These are phyloP conservation scores for Calephelis perditalis DNA, from an alignment of 2,888 invertebrate species.

Conservation along the genomic window DNA sequence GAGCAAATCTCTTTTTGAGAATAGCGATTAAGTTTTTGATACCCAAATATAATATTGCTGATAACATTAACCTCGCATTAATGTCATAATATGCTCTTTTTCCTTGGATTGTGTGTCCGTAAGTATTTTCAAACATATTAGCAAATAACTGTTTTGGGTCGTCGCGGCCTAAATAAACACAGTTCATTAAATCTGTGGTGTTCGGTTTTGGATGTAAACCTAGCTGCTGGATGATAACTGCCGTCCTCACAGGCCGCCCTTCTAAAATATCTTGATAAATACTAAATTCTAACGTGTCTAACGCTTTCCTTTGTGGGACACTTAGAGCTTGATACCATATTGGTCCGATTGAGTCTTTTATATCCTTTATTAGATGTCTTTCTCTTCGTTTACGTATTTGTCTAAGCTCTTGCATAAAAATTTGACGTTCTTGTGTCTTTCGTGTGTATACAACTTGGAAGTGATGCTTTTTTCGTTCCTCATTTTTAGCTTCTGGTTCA, in stretches of 20 bases:
- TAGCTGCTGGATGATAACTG: slow-evolving; percentile 41
- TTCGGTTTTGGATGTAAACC: slow-evolving; percentile 53
- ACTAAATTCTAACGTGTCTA: slow-evolving; percentile 45
- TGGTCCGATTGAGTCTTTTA: slow-evolving; percentile 49
- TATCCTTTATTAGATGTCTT: slow-evolving; percentile 35
- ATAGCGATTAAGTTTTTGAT: slow-evolving; percentile 44
- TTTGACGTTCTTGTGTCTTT: slow-evolving; percentile 47
- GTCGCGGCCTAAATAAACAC: slow-evolving; percentile 45
- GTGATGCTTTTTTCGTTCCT: slow-evolving; percentile 38
- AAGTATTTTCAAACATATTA: slow-evolving; percentile 47
- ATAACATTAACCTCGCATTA: slow-evolving; percentile 56
- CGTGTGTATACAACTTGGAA: slow-evolving; percentile 49
- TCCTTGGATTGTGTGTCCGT: slow-evolving; percentile 49
- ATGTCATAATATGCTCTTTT: slow-evolving; percentile 46
- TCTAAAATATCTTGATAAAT: slow-evolving; percentile 62
- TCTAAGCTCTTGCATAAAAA: slow-evolving; percentile 61
- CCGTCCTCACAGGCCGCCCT: slow-evolving; percentile 48
- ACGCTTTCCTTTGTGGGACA: slow-evolving; percentile 48
- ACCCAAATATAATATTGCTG: slow-evolving; percentile 58
- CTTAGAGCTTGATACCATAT: slow-evolving; percentile 65
- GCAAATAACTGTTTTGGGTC: slow-evolving; percentile 62
- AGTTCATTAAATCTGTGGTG: slow-evolving; percentile 48
- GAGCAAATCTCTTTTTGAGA: slow-evolving; percentile 47
- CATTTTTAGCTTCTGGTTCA: slow-evolving; percentile 41
- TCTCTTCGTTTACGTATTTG: slow-evolving; percentile 40